These are phyloP conservation scores for Diorhabda carinulata DNA, from an alignment of 1,140 invertebrate genomes.

Conservation along the genomic window DNA sequence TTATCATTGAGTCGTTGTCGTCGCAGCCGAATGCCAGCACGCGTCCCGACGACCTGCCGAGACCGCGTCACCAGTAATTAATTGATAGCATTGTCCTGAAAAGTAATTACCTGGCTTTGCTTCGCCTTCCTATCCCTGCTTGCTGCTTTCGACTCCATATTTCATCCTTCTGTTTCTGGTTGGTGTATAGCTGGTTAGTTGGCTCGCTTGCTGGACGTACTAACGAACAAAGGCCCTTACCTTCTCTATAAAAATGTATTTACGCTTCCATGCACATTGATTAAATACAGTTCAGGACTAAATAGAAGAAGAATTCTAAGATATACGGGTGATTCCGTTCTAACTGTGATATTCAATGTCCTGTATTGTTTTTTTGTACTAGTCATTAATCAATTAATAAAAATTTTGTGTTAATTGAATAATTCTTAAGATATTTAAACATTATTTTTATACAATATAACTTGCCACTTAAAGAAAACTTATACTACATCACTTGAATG, in stretches of 20 bases:
- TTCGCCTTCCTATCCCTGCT: slow-evolving; percentile 28
- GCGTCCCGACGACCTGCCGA: slow-evolving; percentile 40
- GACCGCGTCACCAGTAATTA: slow-evolving; percentile 44
- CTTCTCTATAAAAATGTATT: slow-evolving; percentile 34
- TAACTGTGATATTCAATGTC: too few relatives aligned
- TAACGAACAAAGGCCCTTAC: slow-evolving; percentile 39
- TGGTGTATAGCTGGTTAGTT: not conserved
- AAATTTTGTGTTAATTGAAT: too few relatives aligned
- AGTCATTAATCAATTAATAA: too few relatives aligned
- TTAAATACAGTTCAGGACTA: slow-evolving; percentile 16
- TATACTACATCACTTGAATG: too few relatives aligned
- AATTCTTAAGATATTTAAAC: too few relatives aligned
- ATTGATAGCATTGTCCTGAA: slow-evolving; percentile 47
- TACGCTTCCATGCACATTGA: slow-evolving; percentile 33
- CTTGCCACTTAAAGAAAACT: too few relatives aligned
- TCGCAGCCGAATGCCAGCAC: slow-evolving; percentile 31
- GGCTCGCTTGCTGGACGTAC: slow-evolving; percentile 32
- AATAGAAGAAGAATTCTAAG: not conserved
- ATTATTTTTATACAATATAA: too few relatives aligned
- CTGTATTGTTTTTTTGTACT: too few relatives aligned
- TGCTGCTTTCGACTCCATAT: slow-evolving; percentile 38
- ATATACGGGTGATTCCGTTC: too few relatives aligned
- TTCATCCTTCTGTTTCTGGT: slow-evolving; percentile 44
- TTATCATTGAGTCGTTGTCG: slow-evolving; percentile 12
- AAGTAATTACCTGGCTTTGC: slow-evolving; percentile 46